These are phyloP conservation scores for Kryptolebias ocellatus DNA, from an alignment of 2,797 vertebrate species.

Conservation along the genomic window DNA sequence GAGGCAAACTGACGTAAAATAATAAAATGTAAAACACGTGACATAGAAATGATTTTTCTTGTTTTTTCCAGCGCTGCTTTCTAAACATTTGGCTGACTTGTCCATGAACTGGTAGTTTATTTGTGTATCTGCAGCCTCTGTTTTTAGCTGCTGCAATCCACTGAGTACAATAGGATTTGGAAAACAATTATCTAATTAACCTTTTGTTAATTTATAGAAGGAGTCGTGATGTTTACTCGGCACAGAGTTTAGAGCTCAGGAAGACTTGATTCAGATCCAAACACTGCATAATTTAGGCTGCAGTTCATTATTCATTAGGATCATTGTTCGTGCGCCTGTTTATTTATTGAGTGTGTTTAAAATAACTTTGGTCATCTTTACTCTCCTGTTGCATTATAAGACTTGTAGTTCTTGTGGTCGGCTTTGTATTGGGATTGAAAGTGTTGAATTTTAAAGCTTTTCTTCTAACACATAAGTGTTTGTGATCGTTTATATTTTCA, in stretches of 20 bases:
- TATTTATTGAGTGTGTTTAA: background rate
- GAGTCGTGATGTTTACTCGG: background rate
- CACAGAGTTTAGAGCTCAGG: background rate
- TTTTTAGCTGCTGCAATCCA: constrained; percentile 12
- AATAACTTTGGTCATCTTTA: background rate
- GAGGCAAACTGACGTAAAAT: background rate
- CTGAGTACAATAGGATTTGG: constrained; percentile 34
- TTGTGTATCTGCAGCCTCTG: background rate
- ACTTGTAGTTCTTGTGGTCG: no score
- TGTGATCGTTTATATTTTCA: no score
- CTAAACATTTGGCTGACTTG: background rate
- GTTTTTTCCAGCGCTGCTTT: background rate
- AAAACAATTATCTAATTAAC: constrained; percentile 28
- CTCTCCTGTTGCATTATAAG: no score
- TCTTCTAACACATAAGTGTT: no score
- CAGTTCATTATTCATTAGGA: background rate
- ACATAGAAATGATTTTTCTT: background rate
- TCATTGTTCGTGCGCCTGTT: background rate
- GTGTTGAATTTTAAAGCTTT: background rate
- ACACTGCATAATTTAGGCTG: constrained; percentile 1
- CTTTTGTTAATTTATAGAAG: constrained; percentile 27
- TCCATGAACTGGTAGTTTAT: background rate
- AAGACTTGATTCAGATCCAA: background rate
- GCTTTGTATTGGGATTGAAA: background rate
- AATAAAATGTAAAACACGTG: background rate